Conservation (phyloP, 2,888 invertebrate species). For the Lottia gigantea region DNA sequence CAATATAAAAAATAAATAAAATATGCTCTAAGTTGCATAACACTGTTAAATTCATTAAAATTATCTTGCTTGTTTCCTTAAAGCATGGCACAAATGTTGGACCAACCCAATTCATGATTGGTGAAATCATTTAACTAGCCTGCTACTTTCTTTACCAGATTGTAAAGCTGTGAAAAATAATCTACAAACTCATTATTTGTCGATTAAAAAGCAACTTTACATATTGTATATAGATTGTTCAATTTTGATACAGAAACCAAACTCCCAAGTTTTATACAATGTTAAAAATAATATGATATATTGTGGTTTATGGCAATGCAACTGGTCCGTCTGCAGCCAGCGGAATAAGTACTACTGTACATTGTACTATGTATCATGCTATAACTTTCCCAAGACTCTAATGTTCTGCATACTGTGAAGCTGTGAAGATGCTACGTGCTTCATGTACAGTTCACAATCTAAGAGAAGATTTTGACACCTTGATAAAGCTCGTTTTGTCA, state of each 20-base stretch:
- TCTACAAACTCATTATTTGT: conserved; percentile 2
- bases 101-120: neutral
- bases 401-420: too few species aligned
- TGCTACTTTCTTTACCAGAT: neutral
- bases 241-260: conserved; percentile 3
- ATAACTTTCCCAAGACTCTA: too few species aligned
- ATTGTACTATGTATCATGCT: too few species aligned
- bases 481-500: too few species aligned
- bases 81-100: neutral
- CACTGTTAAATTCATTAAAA: neutral
- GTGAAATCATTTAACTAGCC: neutral
- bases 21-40: neutral
- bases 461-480: too few species aligned
- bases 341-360: too few species aligned
- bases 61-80: neutral
- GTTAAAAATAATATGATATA: too few species aligned
- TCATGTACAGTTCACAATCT: too few species aligned
- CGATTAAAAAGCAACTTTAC: neutral
- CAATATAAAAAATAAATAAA: conserved; percentile 1
- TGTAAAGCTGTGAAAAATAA: neutral
- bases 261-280: neutral
- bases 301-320: too few species aligned
- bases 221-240: conserved; percentile 4
- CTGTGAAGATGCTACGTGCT: too few species aligned
- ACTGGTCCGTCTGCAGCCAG: too few species aligned